Evolutionary conservation across 2,113 vertebrate genomes (phyloP).

Genomic region (Datnioides undecimradiatus): DNA sequence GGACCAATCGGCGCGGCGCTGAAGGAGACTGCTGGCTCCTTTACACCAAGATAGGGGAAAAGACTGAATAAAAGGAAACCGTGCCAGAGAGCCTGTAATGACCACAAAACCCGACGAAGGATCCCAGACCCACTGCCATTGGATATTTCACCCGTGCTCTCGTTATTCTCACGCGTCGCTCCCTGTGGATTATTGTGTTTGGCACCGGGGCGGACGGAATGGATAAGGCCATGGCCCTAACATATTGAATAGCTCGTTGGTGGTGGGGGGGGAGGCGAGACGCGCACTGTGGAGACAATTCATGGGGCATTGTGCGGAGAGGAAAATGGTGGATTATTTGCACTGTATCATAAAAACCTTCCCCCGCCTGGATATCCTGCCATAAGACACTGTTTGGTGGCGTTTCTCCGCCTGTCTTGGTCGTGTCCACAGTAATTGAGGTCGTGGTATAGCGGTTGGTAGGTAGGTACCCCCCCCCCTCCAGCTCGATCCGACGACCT

Average conservation of each 20-base stretch:
- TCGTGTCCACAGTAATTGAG: conserved; percentile 53
- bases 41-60: conserved; percentile 71
- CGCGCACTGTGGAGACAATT: conserved; percentile 74
- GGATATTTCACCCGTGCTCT: conserved; percentile 36
- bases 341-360: conserved; percentile 19
- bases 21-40: conserved; percentile 79
- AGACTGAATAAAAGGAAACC: conserved; percentile 77
- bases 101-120: conserved; percentile 58
- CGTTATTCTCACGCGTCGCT: neutral
- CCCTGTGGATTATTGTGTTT: conserved; percentile 68
- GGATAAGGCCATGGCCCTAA: conserved; percentile 83
- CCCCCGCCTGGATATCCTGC: conserved; percentile 21
- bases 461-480: conserved; percentile 19
- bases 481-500: conserved; percentile 49
- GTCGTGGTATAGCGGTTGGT: conserved; percentile 68
- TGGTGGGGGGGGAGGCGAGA: conserved; percentile 52
- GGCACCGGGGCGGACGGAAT: conserved; percentile 59
- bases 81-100: conserved; percentile 67
- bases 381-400: conserved; percentile 37
- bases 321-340: conserved; percentile 77
- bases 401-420: conserved; percentile 32
- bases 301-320: conserved; percentile 67
- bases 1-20: conserved; percentile 81
- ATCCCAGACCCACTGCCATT: conserved; percentile 30
- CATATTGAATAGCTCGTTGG: conserved; percentile 79